phyloP scores from a whole-genome alignment of 2,797 vertebrate genomes.

The Gambusia yucatana region DNA sequence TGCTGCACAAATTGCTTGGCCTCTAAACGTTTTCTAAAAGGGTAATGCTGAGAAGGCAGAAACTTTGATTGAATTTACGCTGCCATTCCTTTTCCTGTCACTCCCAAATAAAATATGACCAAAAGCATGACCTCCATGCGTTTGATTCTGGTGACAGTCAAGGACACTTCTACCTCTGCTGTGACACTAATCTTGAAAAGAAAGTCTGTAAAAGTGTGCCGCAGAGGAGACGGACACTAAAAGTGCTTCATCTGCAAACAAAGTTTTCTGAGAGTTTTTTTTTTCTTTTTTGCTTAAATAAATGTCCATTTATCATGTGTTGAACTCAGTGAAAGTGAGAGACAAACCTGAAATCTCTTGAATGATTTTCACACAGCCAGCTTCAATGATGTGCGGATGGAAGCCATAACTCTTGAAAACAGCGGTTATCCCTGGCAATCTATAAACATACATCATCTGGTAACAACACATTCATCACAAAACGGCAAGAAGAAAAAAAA shows the following conservation, averaged over 20 bases:
- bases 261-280: constrained; percentile 39
- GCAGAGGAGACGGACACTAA: constrained; percentile 45
- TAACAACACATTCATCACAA: constrained; percentile 88
- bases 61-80: constrained; percentile 47
- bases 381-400: constrained; percentile 72
- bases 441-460: constrained; percentile 86
- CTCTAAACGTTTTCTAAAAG: constrained; percentile 26
- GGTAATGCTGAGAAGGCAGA: constrained; percentile 52
- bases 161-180: constrained; percentile 42
- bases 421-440: constrained; percentile 85
- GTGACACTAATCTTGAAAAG: constrained; percentile 12
- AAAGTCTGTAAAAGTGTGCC: neutral
- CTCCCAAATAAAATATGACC: constrained; percentile 39
- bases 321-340: constrained; percentile 55
- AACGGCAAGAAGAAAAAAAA: constrained; percentile 44
- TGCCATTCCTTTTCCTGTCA: constrained; percentile 63
- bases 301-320: constrained; percentile 60
- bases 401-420: constrained; percentile 87
- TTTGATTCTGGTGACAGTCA: constrained; percentile 46
- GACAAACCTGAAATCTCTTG: constrained; percentile 67
- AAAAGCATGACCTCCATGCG: constrained; percentile 39
- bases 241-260: constrained; percentile 45
- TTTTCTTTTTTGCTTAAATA: constrained; percentile 15
- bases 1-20: constrained; percentile 22
- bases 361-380: constrained; percentile 79